Evolutionary conservation across 2,113 vertebrate genomes (phyloP), one percentile per base, ranked within the genome.

Genomic region (Argyrosomus japonicus): DNA sequence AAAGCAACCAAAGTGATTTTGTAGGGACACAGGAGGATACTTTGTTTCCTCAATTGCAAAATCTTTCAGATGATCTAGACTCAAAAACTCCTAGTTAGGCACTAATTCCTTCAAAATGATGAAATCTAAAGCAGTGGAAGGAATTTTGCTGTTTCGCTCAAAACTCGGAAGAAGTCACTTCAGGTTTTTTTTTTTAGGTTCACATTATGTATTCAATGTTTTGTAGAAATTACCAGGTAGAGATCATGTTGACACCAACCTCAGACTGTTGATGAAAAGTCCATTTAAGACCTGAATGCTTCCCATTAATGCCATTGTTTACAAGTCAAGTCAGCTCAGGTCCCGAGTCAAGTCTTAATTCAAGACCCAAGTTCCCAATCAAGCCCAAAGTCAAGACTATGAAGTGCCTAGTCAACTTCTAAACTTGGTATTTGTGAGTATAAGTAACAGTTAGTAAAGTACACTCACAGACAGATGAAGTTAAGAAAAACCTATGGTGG

Each of bases 1-100:
- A 58, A 48, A 68, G 45, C 23, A 23, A 25, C 48, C 36, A 17
- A 27, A 45, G 60, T 32, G 40, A 68, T 79, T 68, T 56, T 70
- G 6, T 29, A 23, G 36, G 17, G 56, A 72, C 43, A 17, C 2
- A n/a, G 13, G 7, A 54, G 29, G n/a, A 58, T 9, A 56, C 3
- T 8, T 23, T 21, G 3, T 14, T 2, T 36, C 14, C 25, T 15
- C 36, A 8, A 36, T 40, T 40, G 8, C 36, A 63, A 51, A 64
- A 47, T 53, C 13, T 36, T 18, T 21, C 8, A 5, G 25, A 8
- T 62, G 13, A 47, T 23, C 13, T 32, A 7, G 8, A 48, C 40
- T 25, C 21, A 5, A 62, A 69, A 67, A 40, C 21, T 51, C 12
- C 15, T 14, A 12, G 11, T 21, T 14, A 23, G 23, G 2, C 6